These are phyloP conservation scores for Andrena minutula DNA, from an alignment of 2,888 invertebrate genomes.

Conservation along the genomic window DNA sequence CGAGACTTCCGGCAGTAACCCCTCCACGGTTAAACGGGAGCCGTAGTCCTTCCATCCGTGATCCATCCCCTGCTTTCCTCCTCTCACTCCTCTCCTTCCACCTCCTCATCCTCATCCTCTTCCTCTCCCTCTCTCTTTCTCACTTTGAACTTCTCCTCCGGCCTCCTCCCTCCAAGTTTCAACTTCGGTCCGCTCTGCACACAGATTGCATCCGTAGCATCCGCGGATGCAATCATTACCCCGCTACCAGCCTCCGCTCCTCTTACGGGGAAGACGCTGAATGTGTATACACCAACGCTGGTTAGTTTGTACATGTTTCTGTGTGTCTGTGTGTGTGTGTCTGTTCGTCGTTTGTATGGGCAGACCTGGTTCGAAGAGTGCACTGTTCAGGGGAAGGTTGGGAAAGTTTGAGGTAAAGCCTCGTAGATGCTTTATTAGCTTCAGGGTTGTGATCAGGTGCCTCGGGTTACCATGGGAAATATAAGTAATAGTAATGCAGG, in stretches of 20 bases:
- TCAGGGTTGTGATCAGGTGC: slow-evolving; percentile 57
- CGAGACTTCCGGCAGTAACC: slow-evolving; percentile 64
- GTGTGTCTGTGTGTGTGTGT: slow-evolving; percentile 20
- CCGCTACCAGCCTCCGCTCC: slow-evolving; percentile 61
- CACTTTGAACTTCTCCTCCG: slow-evolving; percentile 26
- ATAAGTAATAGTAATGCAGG: slow-evolving; percentile 37
- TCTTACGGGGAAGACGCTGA: slow-evolving; percentile 16
- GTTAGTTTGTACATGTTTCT: slow-evolving; percentile 10
- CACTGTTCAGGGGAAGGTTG: slow-evolving; percentile 49
- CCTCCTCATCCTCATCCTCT: slow-evolving; percentile 9
- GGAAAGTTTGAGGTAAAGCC: slow-evolving; percentile 62
- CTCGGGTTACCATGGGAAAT: slow-evolving; percentile 60
- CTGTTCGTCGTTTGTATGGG: slow-evolving; percentile 38
- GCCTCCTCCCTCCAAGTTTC: slow-evolving; percentile 61
- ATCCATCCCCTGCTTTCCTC: slow-evolving; percentile 46
- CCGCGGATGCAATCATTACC: slow-evolving; percentile 80
- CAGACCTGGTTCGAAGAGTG: slow-evolving; percentile 59
- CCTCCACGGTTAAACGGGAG: slow-evolving; percentile 56
- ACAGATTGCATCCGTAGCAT: slow-evolving; percentile 80
- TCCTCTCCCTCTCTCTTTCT: background rate
- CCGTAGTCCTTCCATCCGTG: slow-evolving; percentile 65
- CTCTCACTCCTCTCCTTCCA: background rate
- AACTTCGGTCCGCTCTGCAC: slow-evolving; percentile 79
- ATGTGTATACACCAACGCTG: slow-evolving; percentile 1
- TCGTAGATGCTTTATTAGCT: slow-evolving; percentile 69